phyloP scores from a whole-genome alignment of 2,113 vertebrate genomes.

The Esox niger region DNA sequence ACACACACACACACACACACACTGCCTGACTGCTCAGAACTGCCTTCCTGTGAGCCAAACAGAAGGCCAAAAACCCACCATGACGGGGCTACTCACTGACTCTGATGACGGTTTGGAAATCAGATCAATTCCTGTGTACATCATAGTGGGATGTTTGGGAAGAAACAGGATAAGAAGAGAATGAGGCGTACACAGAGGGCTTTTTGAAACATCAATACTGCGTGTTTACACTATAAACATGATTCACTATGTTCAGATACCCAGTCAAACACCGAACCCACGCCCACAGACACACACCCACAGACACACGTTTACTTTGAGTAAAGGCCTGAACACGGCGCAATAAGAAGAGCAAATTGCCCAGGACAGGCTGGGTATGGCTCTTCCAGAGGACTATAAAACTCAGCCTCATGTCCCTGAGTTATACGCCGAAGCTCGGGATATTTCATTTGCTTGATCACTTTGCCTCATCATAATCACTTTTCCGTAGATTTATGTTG shows the following conservation, averaged over 20 bases:
- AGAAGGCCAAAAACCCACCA: no score
- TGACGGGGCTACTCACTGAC: no score
- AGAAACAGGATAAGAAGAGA: no score
- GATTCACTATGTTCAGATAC: not conserved
- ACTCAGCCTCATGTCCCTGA: constrained; percentile 56
- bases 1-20: no score
- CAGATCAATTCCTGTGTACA: no score
- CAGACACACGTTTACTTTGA: constrained; percentile 18
- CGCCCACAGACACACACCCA: not conserved
- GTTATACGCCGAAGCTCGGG: constrained; percentile 61
- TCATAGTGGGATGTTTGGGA: no score
- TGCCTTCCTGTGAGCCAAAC: constrained; percentile 14
- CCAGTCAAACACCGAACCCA: not conserved
- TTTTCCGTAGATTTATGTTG: constrained; percentile 67
- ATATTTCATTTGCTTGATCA: constrained; percentile 79
- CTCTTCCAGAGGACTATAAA: constrained; percentile 62
- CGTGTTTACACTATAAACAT: no score
- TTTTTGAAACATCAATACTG: no score
- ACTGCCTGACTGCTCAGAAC: constrained; percentile 18
- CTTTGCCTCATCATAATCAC: constrained; percentile 70
- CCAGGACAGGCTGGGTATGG: constrained; percentile 59
- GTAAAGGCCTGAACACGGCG: constrained; percentile 50
- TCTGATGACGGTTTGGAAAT: no score
- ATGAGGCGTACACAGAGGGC: no score
- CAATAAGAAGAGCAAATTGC: constrained; percentile 62